These are phyloP conservation scores for Malachius bipustulatus DNA, from an alignment of 2,888 invertebrate species.

Conservation along the genomic window DNA sequence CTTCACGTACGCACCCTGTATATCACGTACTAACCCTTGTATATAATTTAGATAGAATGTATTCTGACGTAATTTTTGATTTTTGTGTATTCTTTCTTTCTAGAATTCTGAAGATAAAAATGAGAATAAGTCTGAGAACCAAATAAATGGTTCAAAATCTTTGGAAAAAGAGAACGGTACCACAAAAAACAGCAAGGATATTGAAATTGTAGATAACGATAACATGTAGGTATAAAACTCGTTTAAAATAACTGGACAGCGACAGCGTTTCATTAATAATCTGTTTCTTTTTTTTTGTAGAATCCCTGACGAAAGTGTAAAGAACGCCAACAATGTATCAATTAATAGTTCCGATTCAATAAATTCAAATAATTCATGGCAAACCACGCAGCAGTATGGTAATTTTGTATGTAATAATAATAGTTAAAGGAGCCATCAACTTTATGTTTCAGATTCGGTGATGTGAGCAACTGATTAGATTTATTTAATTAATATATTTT, in stretches of 20 bases:
- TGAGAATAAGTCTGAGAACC: slow-evolving; percentile 30
- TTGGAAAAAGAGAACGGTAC: slow-evolving; percentile 24
- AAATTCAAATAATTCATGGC: slow-evolving; percentile 38
- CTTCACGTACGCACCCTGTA: no score
- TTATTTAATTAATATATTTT: slow-evolving; percentile 16
- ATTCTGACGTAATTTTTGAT: no score
- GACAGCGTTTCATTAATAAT: slow-evolving; percentile 5
- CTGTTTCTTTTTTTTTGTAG: slow-evolving; percentile 25
- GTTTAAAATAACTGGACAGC: slow-evolving; percentile 2
- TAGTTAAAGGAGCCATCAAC: slow-evolving; percentile 27
- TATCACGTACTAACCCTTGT: no score
- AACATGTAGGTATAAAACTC: slow-evolving; percentile 33
- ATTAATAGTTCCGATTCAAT: slow-evolving; percentile 34
- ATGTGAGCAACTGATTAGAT: slow-evolving; percentile 31
- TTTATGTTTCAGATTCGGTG: slow-evolving; percentile 34
- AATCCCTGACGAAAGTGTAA: slow-evolving; percentile 35
- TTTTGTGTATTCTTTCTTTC: slow-evolving; percentile 15
- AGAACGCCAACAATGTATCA: slow-evolving; percentile 36
- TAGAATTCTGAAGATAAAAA: slow-evolving; percentile 30
- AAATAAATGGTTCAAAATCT: slow-evolving; percentile 32
- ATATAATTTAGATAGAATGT: no score
- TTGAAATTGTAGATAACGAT: slow-evolving; percentile 32
- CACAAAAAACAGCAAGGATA: slow-evolving; percentile 32
- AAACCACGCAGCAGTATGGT: slow-evolving; percentile 33
- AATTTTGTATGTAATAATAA: slow-evolving; percentile 30